Conservation (phyloP, 2,888 invertebrate species). For the Eristalis tenax region DNA sequence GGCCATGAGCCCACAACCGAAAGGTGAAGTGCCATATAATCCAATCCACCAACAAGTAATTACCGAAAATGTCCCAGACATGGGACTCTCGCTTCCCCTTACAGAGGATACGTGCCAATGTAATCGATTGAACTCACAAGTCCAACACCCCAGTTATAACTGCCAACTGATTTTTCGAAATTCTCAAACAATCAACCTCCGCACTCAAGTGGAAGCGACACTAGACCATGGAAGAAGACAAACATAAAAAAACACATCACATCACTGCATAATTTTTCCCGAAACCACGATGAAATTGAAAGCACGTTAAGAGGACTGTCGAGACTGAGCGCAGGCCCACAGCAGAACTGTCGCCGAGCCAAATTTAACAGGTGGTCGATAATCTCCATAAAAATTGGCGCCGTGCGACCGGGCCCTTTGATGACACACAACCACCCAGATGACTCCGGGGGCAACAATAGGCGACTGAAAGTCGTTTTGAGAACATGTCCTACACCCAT, state of each 20-base stretch:
- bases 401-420: neutral
- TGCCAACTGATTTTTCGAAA: neutral
- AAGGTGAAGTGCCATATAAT: neutral
- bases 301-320: neutral
- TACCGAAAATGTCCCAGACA: neutral
- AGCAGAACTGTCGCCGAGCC: neutral
- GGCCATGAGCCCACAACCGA: neutral
- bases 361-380: conserved; percentile 41
- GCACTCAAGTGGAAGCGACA: neutral
- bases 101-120: neutral
- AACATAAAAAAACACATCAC: neutral
- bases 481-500: neutral
- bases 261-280: neutral
- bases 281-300: conserved; percentile 11
- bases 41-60: neutral
- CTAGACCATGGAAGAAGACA: neutral
- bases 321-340: neutral
- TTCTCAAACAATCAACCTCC: neutral
- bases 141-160: neutral
- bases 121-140: neutral
- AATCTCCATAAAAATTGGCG: conserved; percentile 39
- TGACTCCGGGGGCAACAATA: neutral
- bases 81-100: neutral
- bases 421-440: neutral
- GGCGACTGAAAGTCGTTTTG: neutral